Conservation (phyloP, 1,140 invertebrate species). For the Platyscapa corneri region DNA sequence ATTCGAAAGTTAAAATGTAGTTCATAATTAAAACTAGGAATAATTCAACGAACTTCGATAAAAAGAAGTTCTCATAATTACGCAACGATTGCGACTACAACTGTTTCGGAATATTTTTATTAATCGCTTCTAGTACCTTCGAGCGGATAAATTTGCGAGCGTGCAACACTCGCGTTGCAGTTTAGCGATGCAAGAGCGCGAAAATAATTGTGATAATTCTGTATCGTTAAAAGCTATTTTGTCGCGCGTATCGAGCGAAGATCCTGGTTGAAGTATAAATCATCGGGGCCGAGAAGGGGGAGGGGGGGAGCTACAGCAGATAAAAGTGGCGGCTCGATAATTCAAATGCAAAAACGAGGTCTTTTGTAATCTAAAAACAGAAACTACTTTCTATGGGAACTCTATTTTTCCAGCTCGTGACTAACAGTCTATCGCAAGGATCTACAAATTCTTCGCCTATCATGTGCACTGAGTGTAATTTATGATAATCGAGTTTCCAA, state of each 20-base stretch:
- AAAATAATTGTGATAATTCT: background rate
- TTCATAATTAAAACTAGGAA: background rate
- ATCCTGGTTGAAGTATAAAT: background rate
- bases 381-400: background rate
- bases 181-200: background rate
- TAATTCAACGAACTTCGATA: background rate
- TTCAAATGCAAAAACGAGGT: background rate
- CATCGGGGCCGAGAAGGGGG: background rate
- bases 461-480: background rate
- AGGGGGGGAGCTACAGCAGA: background rate
- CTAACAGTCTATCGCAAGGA: background rate
- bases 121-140: background rate
- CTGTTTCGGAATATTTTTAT: background rate
- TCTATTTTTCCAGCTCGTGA: background rate
- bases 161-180: background rate
- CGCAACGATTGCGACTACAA: background rate
- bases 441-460: background rate
- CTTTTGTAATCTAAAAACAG: background rate
- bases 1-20: background rate
- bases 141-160: too few relatives aligned
- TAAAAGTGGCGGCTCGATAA: background rate
- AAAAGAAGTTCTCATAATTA: background rate
- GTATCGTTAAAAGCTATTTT: too few relatives aligned
- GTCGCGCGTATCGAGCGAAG: too few relatives aligned
- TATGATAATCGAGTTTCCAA: background rate